phyloP scores from a whole-genome alignment of 2,797 vertebrate species.

The Coracias cyanogaster region DNA sequence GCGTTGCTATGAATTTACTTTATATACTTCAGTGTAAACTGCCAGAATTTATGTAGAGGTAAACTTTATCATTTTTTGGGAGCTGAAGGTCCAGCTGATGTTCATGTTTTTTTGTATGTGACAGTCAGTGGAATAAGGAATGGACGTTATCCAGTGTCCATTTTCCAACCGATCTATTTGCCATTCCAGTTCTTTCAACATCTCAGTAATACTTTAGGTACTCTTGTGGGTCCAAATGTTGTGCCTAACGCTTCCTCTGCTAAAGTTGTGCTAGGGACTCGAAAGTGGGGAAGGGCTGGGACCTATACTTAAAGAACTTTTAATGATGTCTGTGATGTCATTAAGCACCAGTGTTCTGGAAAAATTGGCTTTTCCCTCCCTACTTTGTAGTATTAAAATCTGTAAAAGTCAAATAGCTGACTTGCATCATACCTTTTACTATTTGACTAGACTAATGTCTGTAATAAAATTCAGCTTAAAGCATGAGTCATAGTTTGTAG shows the following conservation, averaged over 20 bases:
- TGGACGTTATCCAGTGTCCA: no score
- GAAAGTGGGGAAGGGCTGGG: fast-evolving
- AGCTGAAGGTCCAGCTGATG: neutral
- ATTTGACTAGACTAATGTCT: conserved; percentile 19
- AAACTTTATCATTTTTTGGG: neutral
- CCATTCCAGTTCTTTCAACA: neutral
- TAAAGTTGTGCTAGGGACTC: neutral
- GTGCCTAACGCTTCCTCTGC: neutral
- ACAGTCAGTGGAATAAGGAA: neutral
- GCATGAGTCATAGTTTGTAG: conserved; percentile 37
- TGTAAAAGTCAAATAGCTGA: neutral
- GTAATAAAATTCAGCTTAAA: conserved; percentile 43
- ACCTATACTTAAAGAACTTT: neutral
- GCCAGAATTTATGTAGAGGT: neutral
- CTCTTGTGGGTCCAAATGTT: neutral
- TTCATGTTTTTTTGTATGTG: neutral
- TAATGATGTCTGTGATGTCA: neutral
- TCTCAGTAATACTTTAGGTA: neutral
- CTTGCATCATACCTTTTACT: neutral
- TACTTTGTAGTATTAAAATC: neutral
- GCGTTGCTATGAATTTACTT: neutral
- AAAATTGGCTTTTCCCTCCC: neutral
- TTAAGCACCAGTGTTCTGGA: neutral
- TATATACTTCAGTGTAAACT: neutral
- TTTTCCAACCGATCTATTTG: neutral